Evolutionary conservation across 2,113 vertebrate species (phyloP).

Genomic region (Gobio gobio): DNA sequence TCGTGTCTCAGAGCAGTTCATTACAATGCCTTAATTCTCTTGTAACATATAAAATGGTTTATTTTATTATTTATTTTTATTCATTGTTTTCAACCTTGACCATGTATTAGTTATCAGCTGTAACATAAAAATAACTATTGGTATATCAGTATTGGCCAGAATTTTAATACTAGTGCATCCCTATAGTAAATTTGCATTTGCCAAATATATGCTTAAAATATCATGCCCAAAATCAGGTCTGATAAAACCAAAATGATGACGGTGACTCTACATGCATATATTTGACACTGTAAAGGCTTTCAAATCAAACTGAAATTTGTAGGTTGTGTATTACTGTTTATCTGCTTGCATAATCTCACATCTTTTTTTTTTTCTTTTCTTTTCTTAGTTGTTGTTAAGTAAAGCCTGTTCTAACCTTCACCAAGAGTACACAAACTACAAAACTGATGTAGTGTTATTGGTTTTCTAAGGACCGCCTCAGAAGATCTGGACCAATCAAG

Average conservation of each 20-base stretch:
- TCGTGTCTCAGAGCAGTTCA: too few species aligned
- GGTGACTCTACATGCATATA: not conserved
- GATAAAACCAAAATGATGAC: not conserved
- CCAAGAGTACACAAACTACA: not conserved
- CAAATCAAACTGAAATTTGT: not conserved
- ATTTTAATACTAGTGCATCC: not conserved
- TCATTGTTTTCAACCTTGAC: not conserved
- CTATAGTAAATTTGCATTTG: not conserved
- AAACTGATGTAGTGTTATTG: not conserved
- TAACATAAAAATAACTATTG: not conserved
- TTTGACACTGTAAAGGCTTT: not conserved
- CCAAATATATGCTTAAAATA: too few species aligned
- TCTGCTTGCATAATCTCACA: not conserved
- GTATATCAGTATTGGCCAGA: not conserved
- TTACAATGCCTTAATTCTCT: too few species aligned
- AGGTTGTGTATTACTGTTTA: not conserved
- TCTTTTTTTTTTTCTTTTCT: too few species aligned
- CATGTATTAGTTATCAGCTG: not conserved
- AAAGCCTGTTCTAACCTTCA: not conserved
- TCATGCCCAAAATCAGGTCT: not conserved
- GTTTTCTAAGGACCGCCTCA: slow-evolving; percentile 2
- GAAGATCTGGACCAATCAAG: slow-evolving; percentile 35
- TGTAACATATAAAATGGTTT: not conserved
- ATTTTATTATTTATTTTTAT: too few species aligned
- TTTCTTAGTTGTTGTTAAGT: not conserved